phyloP scores from a whole-genome alignment of 1,140 invertebrate species.

The Sogatella furcifera region DNA sequence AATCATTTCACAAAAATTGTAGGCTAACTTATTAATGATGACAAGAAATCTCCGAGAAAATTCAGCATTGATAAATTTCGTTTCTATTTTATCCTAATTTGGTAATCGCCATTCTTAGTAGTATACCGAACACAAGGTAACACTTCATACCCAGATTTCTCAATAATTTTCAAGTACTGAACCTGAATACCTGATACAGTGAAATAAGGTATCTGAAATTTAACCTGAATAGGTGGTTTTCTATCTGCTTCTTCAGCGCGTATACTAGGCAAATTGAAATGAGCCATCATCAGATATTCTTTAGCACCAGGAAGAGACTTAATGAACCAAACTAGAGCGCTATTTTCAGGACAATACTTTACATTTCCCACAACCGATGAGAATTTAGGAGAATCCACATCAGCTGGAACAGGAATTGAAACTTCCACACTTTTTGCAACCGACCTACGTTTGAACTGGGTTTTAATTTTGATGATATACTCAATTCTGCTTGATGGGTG shows the following conservation, averaged over 20 bases:
- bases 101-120: conserved; percentile 99
- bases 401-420: conserved; percentile 92
- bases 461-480: conserved; percentile 98
- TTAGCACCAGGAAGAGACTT: conserved; percentile 97
- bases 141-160: conserved; percentile 98
- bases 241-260: conserved; percentile 90
- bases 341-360: conserved; percentile 93
- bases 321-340: conserved; percentile 95
- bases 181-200: conserved; percentile 97
- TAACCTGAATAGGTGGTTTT: conserved; percentile 94
- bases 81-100: conserved; percentile 77
- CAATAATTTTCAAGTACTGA: conserved; percentile 96
- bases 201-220: conserved; percentile 99
- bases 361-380: conserved; percentile 95
- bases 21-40: too few relatives aligned
- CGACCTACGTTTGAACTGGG: conserved; percentile 93
- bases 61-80: too few relatives aligned
- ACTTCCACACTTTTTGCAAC: conserved; percentile 99
- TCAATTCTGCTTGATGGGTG: conserved; percentile 95
- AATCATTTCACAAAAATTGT: too few relatives aligned
- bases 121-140: conserved; percentile 98
- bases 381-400: conserved; percentile 97
- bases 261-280: conserved; percentile 94
- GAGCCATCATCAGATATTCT: conserved; percentile 96
- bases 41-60: too few relatives aligned